These are phyloP conservation scores for Diaperis boleti DNA, from an alignment of 2,888 invertebrate species.

Conservation along the genomic window DNA sequence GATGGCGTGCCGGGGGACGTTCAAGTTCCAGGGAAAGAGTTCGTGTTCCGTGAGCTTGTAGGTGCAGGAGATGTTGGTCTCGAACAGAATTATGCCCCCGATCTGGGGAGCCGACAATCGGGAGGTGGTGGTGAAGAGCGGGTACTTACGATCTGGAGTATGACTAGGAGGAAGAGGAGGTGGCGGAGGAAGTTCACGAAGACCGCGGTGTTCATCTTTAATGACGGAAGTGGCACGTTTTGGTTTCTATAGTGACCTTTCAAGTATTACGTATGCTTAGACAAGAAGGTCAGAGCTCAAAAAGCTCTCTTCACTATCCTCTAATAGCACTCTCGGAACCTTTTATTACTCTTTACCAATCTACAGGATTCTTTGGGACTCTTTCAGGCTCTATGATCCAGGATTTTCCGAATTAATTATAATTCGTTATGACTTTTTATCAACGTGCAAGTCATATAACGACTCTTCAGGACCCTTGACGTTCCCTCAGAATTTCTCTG, in stretches of 20 bases:
- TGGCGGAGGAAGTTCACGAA: background rate
- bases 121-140: background rate
- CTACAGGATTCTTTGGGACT: too few species aligned
- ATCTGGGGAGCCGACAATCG: background rate
- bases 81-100: background rate
- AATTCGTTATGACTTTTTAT: too few species aligned
- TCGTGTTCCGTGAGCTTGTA: background rate
- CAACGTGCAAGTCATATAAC: too few species aligned
- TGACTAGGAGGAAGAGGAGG: conserved; percentile 1
- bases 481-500: too few species aligned
- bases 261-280: background rate
- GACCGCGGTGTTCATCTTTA: conserved; percentile 2
- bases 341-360: too few species aligned
- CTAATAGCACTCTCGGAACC: too few species aligned
- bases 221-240: background rate
- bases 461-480: too few species aligned
- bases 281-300: background rate
- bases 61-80: background rate
- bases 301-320: too few species aligned
- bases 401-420: background rate
- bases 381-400: too few species aligned
- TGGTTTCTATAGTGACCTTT: background rate
- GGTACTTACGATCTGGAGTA: background rate
- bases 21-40: background rate
- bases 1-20: background rate